phyloP scores from a whole-genome alignment of 2,888 invertebrate species.

The Agriopis aurantiaria region DNA sequence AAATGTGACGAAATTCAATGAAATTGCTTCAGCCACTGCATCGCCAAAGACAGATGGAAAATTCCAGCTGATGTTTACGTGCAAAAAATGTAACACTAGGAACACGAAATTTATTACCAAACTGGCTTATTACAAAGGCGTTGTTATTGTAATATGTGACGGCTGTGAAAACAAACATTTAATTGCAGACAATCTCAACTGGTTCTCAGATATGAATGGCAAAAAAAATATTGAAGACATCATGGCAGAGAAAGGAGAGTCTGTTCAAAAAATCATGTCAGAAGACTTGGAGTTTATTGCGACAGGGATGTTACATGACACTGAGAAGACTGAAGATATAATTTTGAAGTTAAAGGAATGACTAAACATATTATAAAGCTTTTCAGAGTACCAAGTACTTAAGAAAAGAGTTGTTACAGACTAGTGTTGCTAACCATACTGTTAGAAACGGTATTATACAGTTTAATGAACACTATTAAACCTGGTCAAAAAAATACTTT shows the following conservation, averaged over 20 bases:
- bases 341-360: constrained; percentile 6
- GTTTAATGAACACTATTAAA: too few relatives aligned
- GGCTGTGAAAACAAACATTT: constrained; percentile 96
- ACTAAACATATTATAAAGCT: neutral
- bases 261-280: constrained; percentile 87
- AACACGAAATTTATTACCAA: constrained; percentile 94
- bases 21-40: constrained; percentile 51
- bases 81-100: constrained; percentile 93
- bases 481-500: too few relatives aligned
- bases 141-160: constrained; percentile 96
- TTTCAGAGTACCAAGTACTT: neutral
- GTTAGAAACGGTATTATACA: too few relatives aligned
- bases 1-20: constrained; percentile 58
- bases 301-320: constrained; percentile 64
- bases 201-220: constrained; percentile 94
- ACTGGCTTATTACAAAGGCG: constrained; percentile 93
- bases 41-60: constrained; percentile 79
- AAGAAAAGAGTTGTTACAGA: neutral
- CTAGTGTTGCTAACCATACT: too few relatives aligned
- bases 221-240: constrained; percentile 96
- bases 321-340: constrained; percentile 34
- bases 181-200: constrained; percentile 98
- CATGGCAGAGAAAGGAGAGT: constrained; percentile 94
- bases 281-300: constrained; percentile 82
- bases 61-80: constrained; percentile 93